Conservation (phyloP, 2,888 invertebrate genomes). For the Dynastes tityus region DNA sequence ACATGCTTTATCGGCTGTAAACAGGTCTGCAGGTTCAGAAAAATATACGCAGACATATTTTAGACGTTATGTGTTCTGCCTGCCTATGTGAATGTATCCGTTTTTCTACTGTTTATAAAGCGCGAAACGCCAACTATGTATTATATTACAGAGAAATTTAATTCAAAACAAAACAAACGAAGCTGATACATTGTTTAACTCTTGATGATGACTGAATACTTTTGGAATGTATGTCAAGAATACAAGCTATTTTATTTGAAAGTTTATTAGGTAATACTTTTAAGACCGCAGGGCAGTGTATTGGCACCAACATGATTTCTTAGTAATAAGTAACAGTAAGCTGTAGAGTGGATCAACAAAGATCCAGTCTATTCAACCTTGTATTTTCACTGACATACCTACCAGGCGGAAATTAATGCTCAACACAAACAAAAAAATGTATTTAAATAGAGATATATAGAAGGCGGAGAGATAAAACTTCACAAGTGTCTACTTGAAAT, state of each 20-base stretch:
- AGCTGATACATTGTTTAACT: conserved; percentile 8
- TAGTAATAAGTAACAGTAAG: too few species aligned
- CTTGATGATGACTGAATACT: neutral
- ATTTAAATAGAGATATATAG: too few species aligned
- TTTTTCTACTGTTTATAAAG: conserved; percentile 7
- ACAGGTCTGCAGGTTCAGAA: conserved; percentile 43
- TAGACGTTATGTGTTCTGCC: conserved; percentile 10
- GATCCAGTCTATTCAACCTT: too few species aligned
- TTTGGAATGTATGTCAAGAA: conserved; percentile 13
- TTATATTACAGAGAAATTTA: conserved; percentile 3
- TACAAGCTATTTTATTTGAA: neutral
- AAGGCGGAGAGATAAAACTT: too few species aligned
- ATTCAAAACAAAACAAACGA: neutral
- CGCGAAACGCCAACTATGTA: neutral
- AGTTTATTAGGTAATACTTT: neutral
- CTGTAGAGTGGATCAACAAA: too few species aligned
- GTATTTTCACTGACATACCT: too few species aligned
- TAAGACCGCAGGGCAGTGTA: neutral
- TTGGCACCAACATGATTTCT: too few species aligned
- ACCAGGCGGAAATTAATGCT: too few species aligned
- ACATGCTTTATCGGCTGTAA: conserved; percentile 44
- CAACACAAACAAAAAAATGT: too few species aligned
- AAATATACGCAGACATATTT: conserved; percentile 21
- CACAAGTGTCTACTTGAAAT: too few species aligned
- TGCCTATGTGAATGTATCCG: neutral